These are phyloP conservation scores for Zenarchopterus dispar DNA, from an alignment of 2,797 vertebrate species.

Conservation along the genomic window DNA sequence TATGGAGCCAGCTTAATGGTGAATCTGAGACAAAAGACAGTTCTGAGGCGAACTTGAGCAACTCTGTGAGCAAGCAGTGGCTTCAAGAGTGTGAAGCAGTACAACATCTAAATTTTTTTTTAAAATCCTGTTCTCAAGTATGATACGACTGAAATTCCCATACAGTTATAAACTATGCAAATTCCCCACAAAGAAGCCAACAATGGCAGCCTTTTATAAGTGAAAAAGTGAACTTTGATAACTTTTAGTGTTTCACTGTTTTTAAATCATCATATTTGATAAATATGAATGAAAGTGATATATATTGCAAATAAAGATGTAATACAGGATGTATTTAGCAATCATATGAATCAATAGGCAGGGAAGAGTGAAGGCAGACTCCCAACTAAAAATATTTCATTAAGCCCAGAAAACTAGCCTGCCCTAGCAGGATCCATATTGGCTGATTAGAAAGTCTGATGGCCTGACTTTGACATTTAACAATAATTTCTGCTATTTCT, in stretches of 20 bases:
- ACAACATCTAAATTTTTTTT: no score
- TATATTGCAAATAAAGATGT: conserved; percentile 7
- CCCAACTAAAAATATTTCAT: conserved; percentile 52
- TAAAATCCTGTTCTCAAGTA: background rate
- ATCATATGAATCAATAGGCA: conserved; percentile 30
- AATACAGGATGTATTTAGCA: conserved; percentile 5
- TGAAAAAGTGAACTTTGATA: conserved; percentile 6
- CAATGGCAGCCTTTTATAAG: conserved; percentile 4
- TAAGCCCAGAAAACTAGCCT: conserved; percentile 27
- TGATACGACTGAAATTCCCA: background rate
- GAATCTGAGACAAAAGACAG: no score
- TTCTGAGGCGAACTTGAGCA: no score
- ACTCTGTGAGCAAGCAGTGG: no score
- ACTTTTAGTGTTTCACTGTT: conserved; percentile 17
- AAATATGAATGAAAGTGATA: conserved; percentile 22
- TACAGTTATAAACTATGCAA: conserved; percentile 28
- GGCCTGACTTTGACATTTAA: conserved; percentile 67
- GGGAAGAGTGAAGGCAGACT: conserved; percentile 15
- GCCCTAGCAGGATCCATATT: conserved; percentile 32
- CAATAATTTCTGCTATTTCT: conserved; percentile 46
- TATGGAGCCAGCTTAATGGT: no score
- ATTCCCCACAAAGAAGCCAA: background rate
- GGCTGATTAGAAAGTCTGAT: conserved; percentile 60
- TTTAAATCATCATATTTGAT: conserved; percentile 37
- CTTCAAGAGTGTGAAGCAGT: no score